phyloP scores from a whole-genome alignment of 2,113 vertebrate genomes.

The Microtus montanus region DNA sequence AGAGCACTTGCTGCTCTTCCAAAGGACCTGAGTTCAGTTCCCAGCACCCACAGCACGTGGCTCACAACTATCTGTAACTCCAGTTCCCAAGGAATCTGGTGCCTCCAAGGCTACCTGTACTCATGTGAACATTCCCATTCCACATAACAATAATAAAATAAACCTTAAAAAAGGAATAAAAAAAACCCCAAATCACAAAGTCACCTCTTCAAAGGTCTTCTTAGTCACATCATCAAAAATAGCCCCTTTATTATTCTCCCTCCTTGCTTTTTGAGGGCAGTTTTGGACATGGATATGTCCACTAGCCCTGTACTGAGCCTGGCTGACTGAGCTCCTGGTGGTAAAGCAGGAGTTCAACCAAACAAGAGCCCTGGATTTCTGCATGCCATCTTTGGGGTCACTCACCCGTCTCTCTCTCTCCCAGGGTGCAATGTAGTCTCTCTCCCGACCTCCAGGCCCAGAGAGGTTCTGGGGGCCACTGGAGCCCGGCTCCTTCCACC shows the following conservation, averaged over 20 bases:
- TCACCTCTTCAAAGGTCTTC: not conserved
- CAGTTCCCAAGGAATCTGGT: not conserved
- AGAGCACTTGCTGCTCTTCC: not conserved
- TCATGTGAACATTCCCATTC: not conserved
- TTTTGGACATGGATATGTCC: not conserved
- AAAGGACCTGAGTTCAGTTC: not conserved
- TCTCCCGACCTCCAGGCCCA: constrained; percentile 90
- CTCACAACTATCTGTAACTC: not conserved
- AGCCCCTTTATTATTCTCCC: not conserved
- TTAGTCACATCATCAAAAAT: not conserved
- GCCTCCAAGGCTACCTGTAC: not conserved
- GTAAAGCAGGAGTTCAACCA: not conserved
- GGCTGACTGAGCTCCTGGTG: too few relatives aligned
- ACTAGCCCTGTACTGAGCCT: not conserved
- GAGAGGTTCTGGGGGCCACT: constrained; percentile 90
- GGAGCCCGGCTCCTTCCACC: constrained; percentile 88
- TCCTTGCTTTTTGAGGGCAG: not conserved
- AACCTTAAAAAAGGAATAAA: not conserved
- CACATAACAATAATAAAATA: not conserved
- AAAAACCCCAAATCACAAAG: not conserved
- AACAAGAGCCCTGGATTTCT: not conserved
- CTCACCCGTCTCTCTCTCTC: constrained; percentile 86
- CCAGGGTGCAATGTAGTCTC: constrained; percentile 89
- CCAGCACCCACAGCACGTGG: not conserved
- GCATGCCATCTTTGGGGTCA: not conserved